Base-by-base conservation (phyloP, 2,113 vertebrate genomes). In the Tyrannus savana region DNA sequence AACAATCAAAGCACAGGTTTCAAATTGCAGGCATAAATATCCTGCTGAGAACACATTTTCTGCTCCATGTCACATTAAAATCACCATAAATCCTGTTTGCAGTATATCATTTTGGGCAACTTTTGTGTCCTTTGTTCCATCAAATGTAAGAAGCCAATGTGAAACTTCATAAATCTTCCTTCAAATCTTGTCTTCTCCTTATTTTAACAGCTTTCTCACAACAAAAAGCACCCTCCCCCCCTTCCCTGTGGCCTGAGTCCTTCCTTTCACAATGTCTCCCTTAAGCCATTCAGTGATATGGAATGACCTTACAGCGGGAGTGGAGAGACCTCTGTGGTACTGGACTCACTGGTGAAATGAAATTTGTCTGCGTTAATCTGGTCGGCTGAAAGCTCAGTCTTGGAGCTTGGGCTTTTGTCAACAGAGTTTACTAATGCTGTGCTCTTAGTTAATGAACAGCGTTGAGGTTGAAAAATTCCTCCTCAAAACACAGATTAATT, bases 1-100 rank as follows among this genome's bases (percentile, higher is more conserved):
- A 96, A 96, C 72, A 52, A 89, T 44, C 97, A 96, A 91, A 79
- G 63, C 52, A 58, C 75, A 66, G 85, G 83, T 89, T 74, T 93
- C 72, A 90, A 93, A 92, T 83, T 95, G 93, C 71, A n/a, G 63
- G 47, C 82, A 93, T 92, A 96, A 96, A 96, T 94, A 91, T 64
- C 90, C 83, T 67, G 66, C 69, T 2, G 9, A n/a, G 55, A 92
- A 91, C 90, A 95, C 75, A 87, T 91, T 91, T 89, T 90, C 95
- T 96, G 96, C 76, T 93, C 83, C 2, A 0, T 9, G 90, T 78
- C 88, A 87, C 90, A 79, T 89, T 84, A 81, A 96, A 96, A 96
- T 95, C 85, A 74, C 55, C 56, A 42, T 95, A 91, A 96, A 95
- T 86, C 77, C 75, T 74, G 24, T 74, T 84, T 25, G 84, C 11